A percentile compares a stretch with the other conserved stretches of the same genome.
Conservation (phyloP, 2,797 vertebrate species). For the Hipposideros larvatus region DNA sequence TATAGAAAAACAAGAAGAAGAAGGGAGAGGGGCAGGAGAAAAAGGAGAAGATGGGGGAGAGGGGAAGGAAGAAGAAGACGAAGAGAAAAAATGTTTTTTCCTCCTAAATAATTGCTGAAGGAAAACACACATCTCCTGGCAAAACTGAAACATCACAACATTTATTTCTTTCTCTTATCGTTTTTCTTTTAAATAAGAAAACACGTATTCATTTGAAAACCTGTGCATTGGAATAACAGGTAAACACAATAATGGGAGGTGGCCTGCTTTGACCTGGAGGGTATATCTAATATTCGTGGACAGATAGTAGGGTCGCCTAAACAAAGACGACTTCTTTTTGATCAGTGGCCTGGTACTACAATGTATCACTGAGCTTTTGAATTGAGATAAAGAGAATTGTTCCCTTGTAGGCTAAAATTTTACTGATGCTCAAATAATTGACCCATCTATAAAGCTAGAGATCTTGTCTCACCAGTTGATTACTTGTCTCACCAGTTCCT, state of each 20-base stretch:
- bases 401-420: neutral
- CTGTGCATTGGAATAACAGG: neutral
- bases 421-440: neutral
- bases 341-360: neutral
- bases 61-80: fast-evolving
- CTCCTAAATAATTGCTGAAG: neutral
- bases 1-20: neutral
- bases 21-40: neutral
- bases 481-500: neutral
- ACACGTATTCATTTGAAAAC: neutral
- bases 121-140: neutral
- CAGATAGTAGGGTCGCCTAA: neutral
- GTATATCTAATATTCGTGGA: neutral
- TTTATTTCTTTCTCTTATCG: neutral
- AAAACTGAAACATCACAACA: neutral
- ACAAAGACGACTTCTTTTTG: neutral
- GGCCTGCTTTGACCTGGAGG: neutral
- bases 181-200: neutral
- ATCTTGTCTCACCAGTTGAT: neutral
- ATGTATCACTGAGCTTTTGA: neutral
- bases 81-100: neutral
- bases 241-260: neutral
- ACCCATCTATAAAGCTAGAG: neutral
- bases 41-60: neutral
- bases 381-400: neutral